Percentiles rank a stretch among this genome's conserved stretches.
Conservation (phyloP, 1,140 invertebrate genomes). For the Batillaria attramentaria region DNA sequence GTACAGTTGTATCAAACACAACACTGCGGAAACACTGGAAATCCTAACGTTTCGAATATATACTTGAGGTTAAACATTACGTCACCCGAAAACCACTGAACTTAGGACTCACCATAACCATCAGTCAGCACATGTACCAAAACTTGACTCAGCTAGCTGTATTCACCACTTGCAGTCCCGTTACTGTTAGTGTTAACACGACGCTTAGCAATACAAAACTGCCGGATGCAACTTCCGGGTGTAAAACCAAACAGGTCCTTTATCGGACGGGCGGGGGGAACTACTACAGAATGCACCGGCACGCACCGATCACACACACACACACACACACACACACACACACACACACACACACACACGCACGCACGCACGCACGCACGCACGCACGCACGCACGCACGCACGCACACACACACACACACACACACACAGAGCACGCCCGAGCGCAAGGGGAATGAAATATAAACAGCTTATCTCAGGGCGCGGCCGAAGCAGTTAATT, state of each 20-base stretch:
- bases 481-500: background rate
- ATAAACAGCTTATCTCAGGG: background rate
- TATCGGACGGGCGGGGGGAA: too few species aligned
- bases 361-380: background rate
- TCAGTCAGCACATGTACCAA: too few species aligned
- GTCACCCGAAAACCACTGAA: too few species aligned
- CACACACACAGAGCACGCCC: background rate
- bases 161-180: background rate
- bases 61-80: too few species aligned
- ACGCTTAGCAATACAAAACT: background rate
- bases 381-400: background rate
- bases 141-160: background rate
- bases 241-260: background rate
- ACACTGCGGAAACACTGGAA: too few species aligned
- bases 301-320: background rate
- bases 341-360: background rate
- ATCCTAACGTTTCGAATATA: too few species aligned
- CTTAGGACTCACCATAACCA: too few species aligned
- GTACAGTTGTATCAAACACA: too few species aligned
- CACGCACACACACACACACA: background rate
- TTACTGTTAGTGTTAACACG: background rate
- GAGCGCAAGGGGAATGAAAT: background rate
- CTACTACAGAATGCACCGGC: too few species aligned
- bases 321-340: constrained; percentile 9
- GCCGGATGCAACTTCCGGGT: background rate